A percentile compares a stretch with the other conserved stretches of the same genome.
Evolutionary conservation across 2,113 vertebrate species (phyloP).

Genomic region (Callithrix jacchus): DNA sequence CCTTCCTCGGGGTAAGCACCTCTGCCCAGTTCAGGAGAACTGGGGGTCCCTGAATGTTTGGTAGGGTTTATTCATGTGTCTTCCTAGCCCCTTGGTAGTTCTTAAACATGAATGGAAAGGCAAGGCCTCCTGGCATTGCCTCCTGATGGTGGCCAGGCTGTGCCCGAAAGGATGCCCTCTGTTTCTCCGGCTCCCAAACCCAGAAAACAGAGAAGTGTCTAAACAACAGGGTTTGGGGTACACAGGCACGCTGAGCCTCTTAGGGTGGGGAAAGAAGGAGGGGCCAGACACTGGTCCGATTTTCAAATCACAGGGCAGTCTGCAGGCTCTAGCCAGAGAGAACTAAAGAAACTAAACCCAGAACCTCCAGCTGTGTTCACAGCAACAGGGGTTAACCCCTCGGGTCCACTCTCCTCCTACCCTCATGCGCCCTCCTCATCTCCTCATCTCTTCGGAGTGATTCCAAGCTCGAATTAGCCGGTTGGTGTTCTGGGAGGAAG

Average conservation of each 20-base stretch:
- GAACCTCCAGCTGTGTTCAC: neutral
- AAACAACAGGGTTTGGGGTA: neutral
- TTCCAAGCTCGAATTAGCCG: neutral
- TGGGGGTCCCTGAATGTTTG: neutral
- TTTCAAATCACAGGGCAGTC: neutral
- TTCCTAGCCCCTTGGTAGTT: neutral
- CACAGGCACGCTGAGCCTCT: neutral
- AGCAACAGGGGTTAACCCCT: slow-evolving; percentile 53
- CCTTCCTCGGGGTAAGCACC: neutral
- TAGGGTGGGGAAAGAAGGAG: accelerated
- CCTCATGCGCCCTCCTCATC: neutral
- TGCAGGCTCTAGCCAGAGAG: neutral
- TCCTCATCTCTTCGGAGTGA: neutral
- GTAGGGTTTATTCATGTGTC: neutral
- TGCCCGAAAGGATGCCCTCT: neutral
- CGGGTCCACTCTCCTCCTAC: neutral
- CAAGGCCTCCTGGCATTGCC: neutral
- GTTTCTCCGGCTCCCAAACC: neutral
- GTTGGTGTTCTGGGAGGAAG: neutral
- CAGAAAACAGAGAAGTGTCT: neutral
- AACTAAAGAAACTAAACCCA: neutral
- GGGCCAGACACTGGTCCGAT: neutral
- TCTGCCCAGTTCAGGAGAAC: neutral
- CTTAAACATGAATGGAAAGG: neutral
- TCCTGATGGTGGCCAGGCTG: neutral